Evolutionary conservation across 2,113 vertebrate species (phyloP), one percentile per base, ranked within the genome.

Genomic region (Garra rufa): DNA sequence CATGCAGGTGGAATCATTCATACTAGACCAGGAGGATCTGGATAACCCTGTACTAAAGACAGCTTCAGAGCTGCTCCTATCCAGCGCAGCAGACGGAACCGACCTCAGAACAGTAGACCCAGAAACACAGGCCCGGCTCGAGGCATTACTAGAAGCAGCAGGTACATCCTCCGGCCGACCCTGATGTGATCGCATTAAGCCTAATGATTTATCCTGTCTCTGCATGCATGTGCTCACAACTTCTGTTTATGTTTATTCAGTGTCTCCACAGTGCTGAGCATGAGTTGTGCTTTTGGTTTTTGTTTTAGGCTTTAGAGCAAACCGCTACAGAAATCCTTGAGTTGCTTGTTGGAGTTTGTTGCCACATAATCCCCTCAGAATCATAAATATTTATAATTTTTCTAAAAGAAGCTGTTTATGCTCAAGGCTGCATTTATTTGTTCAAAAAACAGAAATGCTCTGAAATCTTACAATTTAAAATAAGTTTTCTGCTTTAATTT

Each of bases 41-140:
- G 98, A 99, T 94, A 99, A 98, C 94, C 97, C 98, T 83, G 98
- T 99, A 86, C 97, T 99, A 91, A 99, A 99, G 95, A 99, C 98
- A 1, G 98, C 98, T 0, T 99, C 98, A 86, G 97, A 99, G 93
- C 93, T 99, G 88, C 97, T 99, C 90, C 93, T 99, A 88, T 97
- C 98, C 61, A 98, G 96, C 70, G 96, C 97, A 86, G 96, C 97
- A 91, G 97, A 99, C 88, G 98, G 97, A 86, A 94, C 97, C 3
- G 98, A 99, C 89, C 94, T 99, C 90, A 95, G 97, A 89, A 99
- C 97, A 65, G 98, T 99, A 85, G 98, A 99, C 94, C 98, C 98
- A 92, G 98, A 99, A 90, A 99, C 98, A 85, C 98, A 99, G 92
- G 97, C 97, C 76, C 94, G 98, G 88, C 95, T 99, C 69, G 98